Conservation (phyloP, 2,797 vertebrate species). For the Labeo calbasu region DNA sequence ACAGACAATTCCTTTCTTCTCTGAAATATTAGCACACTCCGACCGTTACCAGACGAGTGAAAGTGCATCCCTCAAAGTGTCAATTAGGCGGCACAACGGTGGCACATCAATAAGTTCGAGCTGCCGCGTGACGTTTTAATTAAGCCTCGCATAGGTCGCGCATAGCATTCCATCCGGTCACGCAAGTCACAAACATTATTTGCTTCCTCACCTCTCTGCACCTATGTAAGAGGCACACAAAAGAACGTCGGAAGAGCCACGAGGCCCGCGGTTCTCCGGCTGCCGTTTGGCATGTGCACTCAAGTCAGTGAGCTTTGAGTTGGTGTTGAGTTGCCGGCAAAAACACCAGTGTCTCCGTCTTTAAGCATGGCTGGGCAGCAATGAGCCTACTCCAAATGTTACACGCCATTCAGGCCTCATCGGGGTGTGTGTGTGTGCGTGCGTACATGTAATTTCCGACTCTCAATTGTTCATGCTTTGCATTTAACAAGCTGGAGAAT, state of each 20-base stretch:
- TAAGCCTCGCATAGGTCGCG: background rate
- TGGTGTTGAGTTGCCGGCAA: constrained; percentile 41
- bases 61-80: constrained; percentile 20
- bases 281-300: constrained; percentile 46
- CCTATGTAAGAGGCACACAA: background rate
- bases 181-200: constrained; percentile 12
- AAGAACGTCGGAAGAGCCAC: constrained; percentile 6
- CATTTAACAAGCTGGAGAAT: constrained; percentile 54
- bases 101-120: constrained; percentile 16
- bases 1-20: constrained; percentile 37
- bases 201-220: background rate
- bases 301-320: constrained; percentile 52
- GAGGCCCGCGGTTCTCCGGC: background rate
- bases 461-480: constrained; percentile 46
- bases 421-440: constrained; percentile 7
- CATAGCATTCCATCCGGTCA: background rate
- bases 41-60: constrained; percentile 15
- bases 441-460: background rate
- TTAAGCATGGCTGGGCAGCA: constrained; percentile 57
- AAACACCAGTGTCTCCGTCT: constrained; percentile 31
- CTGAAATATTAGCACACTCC: constrained; percentile 37
- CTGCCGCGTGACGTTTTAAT: constrained; percentile 17
- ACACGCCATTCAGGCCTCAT: constrained; percentile 44
- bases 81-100: constrained; percentile 29
- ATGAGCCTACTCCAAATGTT: constrained; percentile 54